Evolutionary conservation across 35 echinoderm and acorn worm species (phyloP).

Genomic region (Patiria miniata): DNA sequence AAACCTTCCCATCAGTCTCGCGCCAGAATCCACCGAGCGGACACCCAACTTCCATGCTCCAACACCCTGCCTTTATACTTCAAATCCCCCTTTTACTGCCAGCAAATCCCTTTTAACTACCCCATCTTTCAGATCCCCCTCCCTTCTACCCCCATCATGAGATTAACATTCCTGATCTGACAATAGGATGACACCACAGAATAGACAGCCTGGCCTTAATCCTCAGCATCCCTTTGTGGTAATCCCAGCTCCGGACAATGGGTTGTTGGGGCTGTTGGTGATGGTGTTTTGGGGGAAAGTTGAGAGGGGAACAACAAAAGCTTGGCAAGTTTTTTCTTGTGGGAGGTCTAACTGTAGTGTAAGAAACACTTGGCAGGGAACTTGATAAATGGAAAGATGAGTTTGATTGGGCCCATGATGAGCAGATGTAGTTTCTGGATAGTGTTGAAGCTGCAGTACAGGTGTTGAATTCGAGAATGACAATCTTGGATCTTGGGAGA

Average conservation of each 20-base stretch:
- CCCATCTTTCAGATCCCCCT: background rate
- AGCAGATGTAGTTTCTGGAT: background rate
- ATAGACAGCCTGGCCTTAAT: background rate
- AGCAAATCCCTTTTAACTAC: background rate
- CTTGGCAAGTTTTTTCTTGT: background rate
- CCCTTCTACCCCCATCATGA: background rate
- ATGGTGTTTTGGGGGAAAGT: background rate
- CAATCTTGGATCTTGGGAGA: too few species aligned
- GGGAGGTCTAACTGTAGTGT: background rate
- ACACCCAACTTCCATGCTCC: background rate
- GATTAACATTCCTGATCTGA: background rate
- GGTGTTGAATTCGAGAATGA: too few species aligned
- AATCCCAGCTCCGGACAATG: background rate
- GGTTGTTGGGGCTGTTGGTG: background rate
- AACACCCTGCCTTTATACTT: background rate
- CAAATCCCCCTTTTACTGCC: background rate
- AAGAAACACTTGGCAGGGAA: background rate
- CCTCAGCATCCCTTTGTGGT: background rate
- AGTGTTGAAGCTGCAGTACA: too few species aligned
- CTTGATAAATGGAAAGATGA: too few species aligned
- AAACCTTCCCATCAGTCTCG: background rate
- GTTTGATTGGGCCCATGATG: background rate
- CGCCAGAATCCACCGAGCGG: background rate
- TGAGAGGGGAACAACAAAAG: constrained; percentile 7
- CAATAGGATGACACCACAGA: background rate